Conservation (phyloP, 2,888 invertebrate genomes). For the Panorpa germanica region DNA sequence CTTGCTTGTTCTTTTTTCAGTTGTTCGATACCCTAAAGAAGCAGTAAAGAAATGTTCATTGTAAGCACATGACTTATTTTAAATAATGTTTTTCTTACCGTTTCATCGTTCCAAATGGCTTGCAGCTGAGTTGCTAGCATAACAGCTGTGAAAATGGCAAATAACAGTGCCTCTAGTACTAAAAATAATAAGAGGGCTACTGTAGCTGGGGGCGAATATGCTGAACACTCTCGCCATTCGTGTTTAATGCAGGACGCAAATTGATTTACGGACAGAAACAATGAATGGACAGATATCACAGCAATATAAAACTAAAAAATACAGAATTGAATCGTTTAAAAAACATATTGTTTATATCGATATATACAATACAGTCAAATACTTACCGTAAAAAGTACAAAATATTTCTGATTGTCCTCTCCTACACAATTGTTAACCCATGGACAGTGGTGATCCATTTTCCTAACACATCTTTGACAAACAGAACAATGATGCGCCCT, state of each 20-base stretch:
- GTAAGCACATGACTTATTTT: neutral
- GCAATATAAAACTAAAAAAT: conserved; percentile 80
- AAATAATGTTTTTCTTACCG: conserved; percentile 37
- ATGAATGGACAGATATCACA: conserved; percentile 83
- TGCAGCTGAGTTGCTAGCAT: conserved; percentile 95
- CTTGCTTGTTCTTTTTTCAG: conserved; percentile 88
- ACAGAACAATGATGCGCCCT: conserved; percentile 93
- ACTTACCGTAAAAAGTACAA: conserved; percentile 91
- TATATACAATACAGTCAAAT: conserved; percentile 7
- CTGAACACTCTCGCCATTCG: conserved; percentile 90
- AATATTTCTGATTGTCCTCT: conserved; percentile 98
- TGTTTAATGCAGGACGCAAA: conserved; percentile 83
- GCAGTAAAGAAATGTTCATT: neutral
- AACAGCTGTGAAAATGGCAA: conserved; percentile 93
- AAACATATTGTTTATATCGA: conserved; percentile 6
- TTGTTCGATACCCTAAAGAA: conserved; percentile 78
- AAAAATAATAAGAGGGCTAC: conserved; percentile 81
- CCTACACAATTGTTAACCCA: conserved; percentile 99
- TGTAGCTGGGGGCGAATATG: conserved; percentile 88
- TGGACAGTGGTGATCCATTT: conserved; percentile 55
- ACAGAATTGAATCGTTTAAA: conserved; percentile 1
- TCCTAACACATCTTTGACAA: conserved; percentile 60
- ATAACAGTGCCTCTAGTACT: conserved; percentile 84
- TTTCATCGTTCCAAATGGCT: conserved; percentile 97
- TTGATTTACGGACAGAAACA: conserved; percentile 81